Percentiles rank a stretch among this genome's conserved stretches.
Evolutionary conservation across 2,888 invertebrate species (phyloP).

Genomic region (Nomada hirtipes): DNA sequence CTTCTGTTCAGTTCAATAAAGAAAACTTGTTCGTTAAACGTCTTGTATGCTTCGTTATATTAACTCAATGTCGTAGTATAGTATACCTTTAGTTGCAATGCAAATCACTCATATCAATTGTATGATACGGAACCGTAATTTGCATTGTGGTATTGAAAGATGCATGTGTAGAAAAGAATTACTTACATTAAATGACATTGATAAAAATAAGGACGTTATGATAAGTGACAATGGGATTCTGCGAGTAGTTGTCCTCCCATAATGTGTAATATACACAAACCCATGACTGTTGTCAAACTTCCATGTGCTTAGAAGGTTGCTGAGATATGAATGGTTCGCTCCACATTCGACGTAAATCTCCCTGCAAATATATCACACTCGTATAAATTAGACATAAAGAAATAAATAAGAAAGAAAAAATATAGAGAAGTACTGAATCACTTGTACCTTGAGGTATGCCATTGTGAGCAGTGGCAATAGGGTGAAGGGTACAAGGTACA

Average conservation of each 20-base stretch:
- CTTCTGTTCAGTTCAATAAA: constrained; percentile 47
- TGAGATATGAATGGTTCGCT: constrained; percentile 97
- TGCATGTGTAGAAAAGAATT: constrained; percentile 68
- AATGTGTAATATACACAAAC: constrained; percentile 65
- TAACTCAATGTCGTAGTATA: constrained; percentile 64
- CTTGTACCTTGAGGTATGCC: constrained; percentile 97
- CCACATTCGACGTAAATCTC: constrained; percentile 99
- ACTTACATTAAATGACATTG: constrained; percentile 81
- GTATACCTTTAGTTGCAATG: constrained; percentile 57
- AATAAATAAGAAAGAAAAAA: neutral
- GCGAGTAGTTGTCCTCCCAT: constrained; percentile 59
- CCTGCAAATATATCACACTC: constrained; percentile 86
- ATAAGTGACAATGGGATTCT: constrained; percentile 67
- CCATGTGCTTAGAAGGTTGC: constrained; percentile 92
- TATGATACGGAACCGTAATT: constrained; percentile 53
- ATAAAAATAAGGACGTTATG: constrained; percentile 76
- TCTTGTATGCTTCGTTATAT: constrained; percentile 50
- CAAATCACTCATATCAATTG: constrained; percentile 57
- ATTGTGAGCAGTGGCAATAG: constrained; percentile 97
- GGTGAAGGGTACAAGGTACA: constrained; percentile 99
- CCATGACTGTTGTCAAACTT: constrained; percentile 87
- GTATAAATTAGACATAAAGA: neutral
- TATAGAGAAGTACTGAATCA: neutral
- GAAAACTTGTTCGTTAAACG: constrained; percentile 38
- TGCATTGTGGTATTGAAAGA: constrained; percentile 62